Conservation (phyloP, 2,113 vertebrate species). For the Phaethon lepturus region DNA sequence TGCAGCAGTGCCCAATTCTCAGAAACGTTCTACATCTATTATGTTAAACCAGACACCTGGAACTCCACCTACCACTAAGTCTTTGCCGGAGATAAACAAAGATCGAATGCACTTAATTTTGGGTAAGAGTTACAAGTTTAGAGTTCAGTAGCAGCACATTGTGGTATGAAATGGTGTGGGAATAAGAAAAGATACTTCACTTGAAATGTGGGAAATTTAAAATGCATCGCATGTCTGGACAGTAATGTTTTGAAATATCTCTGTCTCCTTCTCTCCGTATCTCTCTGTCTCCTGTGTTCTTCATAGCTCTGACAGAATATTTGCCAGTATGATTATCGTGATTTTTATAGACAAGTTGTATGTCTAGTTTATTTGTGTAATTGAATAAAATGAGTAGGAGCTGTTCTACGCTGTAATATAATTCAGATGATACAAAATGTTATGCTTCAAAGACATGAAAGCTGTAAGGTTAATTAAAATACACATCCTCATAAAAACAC, state of each 20-base stretch:
- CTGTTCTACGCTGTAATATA: neutral
- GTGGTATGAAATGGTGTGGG: neutral
- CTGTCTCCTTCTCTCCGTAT: neutral
- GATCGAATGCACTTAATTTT: constrained; percentile 96
- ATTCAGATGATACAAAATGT: neutral
- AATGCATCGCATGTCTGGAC: neutral
- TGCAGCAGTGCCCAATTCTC: constrained; percentile 59
- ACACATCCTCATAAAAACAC: neutral
- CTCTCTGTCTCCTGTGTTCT: neutral
- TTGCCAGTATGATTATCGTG: neutral
- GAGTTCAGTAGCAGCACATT: neutral
- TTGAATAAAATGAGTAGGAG: neutral
- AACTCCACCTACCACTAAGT: constrained; percentile 75
- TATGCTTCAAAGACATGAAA: neutral
- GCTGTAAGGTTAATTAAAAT: neutral
- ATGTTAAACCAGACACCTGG: constrained; percentile 75
- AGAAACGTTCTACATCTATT: constrained; percentile 71
- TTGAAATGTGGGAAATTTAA: neutral
- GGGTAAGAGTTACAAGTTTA: constrained; percentile 77
- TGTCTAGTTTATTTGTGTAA: neutral
- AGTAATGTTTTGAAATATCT: neutral
- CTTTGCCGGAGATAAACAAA: constrained; percentile 87
- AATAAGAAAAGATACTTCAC: neutral
- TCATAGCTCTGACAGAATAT: neutral
- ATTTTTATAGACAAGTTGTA: neutral